Conservation (phyloP, 35 echinoderm and acorn worm genomes). For the Lytechinus variegatus region DNA sequence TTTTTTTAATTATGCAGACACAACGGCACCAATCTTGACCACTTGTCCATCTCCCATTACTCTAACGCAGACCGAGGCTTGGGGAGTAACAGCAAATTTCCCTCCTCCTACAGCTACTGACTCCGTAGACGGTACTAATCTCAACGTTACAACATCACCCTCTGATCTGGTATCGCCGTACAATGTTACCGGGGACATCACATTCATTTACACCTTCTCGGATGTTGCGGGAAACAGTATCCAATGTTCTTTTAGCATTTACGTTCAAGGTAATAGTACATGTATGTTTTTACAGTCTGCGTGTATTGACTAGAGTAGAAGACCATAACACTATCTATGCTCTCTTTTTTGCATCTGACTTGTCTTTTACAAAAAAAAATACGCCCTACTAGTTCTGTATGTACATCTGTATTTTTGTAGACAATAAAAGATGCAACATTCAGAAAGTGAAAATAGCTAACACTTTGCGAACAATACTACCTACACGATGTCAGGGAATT, state of each 20-base stretch:
- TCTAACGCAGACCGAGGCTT: conserved; percentile 10
- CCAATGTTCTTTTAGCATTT: conserved; percentile 59
- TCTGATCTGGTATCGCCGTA: conserved; percentile 69
- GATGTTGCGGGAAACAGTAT: conserved; percentile 58
- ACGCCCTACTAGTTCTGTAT: too few relatives aligned
- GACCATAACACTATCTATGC: background rate
- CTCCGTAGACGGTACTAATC: conserved; percentile 48
- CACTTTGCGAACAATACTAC: too few relatives aligned
- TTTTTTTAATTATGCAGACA: conserved; percentile 43
- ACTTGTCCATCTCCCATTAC: conserved; percentile 68
- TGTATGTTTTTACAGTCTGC: too few relatives aligned
- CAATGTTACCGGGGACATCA: conserved; percentile 59
- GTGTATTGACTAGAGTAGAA: too few relatives aligned
- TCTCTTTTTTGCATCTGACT: background rate
- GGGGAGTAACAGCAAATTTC: conserved; percentile 33
- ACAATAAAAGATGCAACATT: too few relatives aligned
- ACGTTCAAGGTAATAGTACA: conserved; percentile 58
- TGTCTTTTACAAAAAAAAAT: too few relatives aligned
- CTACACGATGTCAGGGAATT: too few relatives aligned
- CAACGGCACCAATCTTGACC: conserved; percentile 54
- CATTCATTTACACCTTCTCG: conserved; percentile 61
- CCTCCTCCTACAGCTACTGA: conserved; percentile 63
- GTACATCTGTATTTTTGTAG: too few relatives aligned
- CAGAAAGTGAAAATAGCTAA: too few relatives aligned
- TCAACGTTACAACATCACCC: conserved; percentile 55